phyloP scores from a whole-genome alignment of 2,113 vertebrate genomes.

The Cyanistes caeruleus region DNA sequence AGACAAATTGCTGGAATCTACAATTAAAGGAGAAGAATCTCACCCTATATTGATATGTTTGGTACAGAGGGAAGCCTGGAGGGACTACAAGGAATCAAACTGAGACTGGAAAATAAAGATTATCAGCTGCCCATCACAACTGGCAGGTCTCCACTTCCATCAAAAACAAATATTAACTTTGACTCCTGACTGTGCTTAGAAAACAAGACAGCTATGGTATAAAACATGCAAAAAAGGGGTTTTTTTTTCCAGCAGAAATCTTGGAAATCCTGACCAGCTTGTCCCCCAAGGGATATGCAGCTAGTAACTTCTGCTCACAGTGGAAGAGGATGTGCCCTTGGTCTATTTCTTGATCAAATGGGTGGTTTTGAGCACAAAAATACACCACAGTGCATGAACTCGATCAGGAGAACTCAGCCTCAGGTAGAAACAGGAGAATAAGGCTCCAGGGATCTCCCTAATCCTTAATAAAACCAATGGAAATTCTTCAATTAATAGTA shows the following conservation, averaged over 20 bases:
- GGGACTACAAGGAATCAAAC: not conserved
- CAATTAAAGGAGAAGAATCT: not conserved
- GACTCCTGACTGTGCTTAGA: not conserved
- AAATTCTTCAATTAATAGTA: not conserved
- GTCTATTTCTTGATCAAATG: not conserved
- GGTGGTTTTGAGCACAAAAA: not conserved
- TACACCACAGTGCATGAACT: not conserved
- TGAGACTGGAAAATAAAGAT: not conserved
- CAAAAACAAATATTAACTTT: not conserved
- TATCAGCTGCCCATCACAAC: not conserved
- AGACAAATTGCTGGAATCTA: fast-evolving
- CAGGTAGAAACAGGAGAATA: not conserved
- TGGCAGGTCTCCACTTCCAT: not conserved
- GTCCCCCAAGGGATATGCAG: not conserved
- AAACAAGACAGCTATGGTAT: not conserved
- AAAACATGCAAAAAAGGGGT: not conserved
- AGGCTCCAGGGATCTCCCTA: not conserved
- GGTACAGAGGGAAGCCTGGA: not conserved
- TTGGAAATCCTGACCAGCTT: not conserved
- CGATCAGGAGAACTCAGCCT: not conserved
- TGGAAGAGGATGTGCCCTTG: not conserved
- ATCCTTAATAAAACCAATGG: not conserved
- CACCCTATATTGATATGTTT: not conserved
- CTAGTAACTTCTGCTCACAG: not conserved
- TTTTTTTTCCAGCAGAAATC: not conserved